Base-by-base conservation (phyloP, 2,113 vertebrate genomes). In the Pungitius pungitius region DNA sequence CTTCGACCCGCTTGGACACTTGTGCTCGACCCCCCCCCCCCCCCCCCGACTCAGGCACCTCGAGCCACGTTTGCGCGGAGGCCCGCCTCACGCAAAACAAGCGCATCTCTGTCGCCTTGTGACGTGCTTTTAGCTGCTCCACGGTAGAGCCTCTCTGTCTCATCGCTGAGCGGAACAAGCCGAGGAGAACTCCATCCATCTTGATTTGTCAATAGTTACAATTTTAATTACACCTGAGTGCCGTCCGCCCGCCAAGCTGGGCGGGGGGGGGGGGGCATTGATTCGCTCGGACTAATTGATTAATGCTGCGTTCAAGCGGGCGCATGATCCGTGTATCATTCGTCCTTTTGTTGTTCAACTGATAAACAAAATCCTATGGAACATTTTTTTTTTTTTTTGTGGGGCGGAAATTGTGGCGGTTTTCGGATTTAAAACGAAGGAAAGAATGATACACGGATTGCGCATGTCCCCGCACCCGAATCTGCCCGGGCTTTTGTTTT, bases 191-290 rank as follows among this genome's bases (percentile, higher is more conserved):
- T 84, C 81, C 86, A 93, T 94, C 91, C 88, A 84, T 94, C 92
- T 90, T 89, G 82, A 90, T 92, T 91, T 92, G 91, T 92, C 92
- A 92, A 91, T 93, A 94, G 88, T 89, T 92, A 89, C 91, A 91
- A 88, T 93, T 94, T 93, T 93, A 94, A 94, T 94, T 94, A 93
- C 93, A 94, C 91, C 90, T 93, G 92, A 92, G 90, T 90, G 87
- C 92, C 92, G 91, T 93, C 92, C 89, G 80, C 76, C 89, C 75
- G 88, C 88, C 91, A 85, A 75, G 82, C 85, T 73, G 84, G 76
- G 84, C 71, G 75, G 83, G 77, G 84, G 76, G 84, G 69, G 75
- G 83, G 77, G 78, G 60, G 56, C 87, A 93, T 93, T 56, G 92
- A 94, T 92, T 86, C 55, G 11, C 77, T 79, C 15, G 58, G 47